Percentiles rank a stretch among this genome's conserved stretches.
These are phyloP conservation scores for Mystacornis crossleyi DNA, from an alignment of 2,113 vertebrate genomes.

Conservation along the genomic window DNA sequence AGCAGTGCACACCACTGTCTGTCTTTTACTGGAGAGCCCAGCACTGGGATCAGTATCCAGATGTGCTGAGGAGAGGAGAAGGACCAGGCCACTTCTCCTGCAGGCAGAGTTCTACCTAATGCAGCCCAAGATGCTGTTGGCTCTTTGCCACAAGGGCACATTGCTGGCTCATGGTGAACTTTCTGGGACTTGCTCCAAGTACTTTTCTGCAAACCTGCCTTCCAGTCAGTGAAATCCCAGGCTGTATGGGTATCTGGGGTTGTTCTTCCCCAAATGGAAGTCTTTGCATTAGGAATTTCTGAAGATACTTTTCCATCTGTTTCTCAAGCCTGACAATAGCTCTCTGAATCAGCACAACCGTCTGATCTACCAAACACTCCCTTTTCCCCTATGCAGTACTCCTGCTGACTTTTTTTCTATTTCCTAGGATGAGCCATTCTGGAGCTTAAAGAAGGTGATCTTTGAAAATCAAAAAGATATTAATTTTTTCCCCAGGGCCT, in stretches of 20 bases:
- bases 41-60: not conserved
- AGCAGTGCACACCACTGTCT: not conserved
- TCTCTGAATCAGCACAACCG: not conserved
- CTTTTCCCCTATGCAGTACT: not conserved
- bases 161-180: not conserved
- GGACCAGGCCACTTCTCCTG: not conserved
- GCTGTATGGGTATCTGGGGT: not conserved
- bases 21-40: not conserved
- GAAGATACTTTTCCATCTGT: not conserved
- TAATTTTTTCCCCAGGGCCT: not conserved
- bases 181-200: fast-evolving
- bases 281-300: not conserved
- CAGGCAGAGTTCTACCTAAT: not conserved
- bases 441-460: not conserved
- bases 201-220: not conserved
- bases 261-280: not conserved
- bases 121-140: not conserved
- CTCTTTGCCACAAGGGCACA: not conserved
- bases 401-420: not conserved
- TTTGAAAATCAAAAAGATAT: not conserved
- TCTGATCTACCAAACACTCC: not conserved
- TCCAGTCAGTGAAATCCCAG: not conserved
- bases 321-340: not conserved
- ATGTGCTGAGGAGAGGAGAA: not conserved
- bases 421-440: not conserved